Conservation (phyloP, 2,113 vertebrate species). For the Burhinus oedicnemus region DNA sequence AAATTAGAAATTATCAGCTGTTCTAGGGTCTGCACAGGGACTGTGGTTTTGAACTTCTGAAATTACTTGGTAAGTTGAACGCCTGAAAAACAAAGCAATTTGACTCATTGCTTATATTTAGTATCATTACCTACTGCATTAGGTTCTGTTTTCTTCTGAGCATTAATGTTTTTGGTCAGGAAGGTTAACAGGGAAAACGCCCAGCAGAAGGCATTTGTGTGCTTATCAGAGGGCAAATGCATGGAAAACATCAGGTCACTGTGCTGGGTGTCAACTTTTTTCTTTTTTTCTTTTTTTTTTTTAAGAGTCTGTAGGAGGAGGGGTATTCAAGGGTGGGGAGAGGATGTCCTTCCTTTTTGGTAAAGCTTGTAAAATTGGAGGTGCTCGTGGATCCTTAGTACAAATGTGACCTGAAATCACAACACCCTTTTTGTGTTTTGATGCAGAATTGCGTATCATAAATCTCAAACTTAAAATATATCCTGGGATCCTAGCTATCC, state of each 20-base stretch:
- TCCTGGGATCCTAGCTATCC: background rate
- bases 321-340: conserved; percentile 19
- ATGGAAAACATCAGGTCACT: conserved; percentile 51
- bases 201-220: conserved; percentile 47
- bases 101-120: conserved; percentile 63
- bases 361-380: background rate
- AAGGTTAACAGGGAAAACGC: conserved; percentile 64
- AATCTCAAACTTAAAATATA: background rate
- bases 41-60: background rate
- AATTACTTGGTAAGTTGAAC: background rate
- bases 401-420: background rate
- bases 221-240: conserved; percentile 40
- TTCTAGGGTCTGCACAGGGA: background rate
- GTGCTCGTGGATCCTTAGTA: background rate
- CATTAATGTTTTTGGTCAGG: conserved; percentile 45
- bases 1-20: background rate
- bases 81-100: conserved; percentile 27
- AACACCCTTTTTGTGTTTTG: background rate
- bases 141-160: conserved; percentile 35
- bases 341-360: conserved; percentile 58
- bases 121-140: conserved; percentile 46
- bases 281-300: background rate
- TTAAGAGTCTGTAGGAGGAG: background rate
- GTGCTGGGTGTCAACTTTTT: conserved; percentile 18
- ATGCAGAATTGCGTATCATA: background rate